A percentile compares a stretch with the other conserved stretches of the same genome.
These are phyloP conservation scores for Dicranocentrus wangi DNA, from an alignment of 2,888 invertebrate species.

Conservation along the genomic window DNA sequence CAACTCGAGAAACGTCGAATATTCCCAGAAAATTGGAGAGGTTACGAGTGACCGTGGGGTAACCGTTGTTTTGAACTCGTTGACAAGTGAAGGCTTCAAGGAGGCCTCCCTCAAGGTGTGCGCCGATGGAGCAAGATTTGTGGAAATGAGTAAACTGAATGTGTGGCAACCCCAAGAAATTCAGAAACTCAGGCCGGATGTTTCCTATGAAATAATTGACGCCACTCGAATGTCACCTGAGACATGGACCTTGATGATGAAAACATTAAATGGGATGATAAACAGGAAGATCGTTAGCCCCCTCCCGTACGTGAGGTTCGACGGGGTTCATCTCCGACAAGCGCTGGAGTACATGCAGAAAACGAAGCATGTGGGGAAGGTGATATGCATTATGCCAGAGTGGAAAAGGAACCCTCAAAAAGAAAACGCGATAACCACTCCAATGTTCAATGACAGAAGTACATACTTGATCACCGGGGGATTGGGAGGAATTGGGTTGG, in stretches of 20 bases:
- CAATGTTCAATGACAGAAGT: conserved; percentile 32
- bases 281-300: neutral
- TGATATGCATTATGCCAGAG: conserved; percentile 12
- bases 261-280: too few species aligned
- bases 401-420: neutral
- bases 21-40: conserved; percentile 19
- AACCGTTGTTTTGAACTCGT: conserved; percentile 50
- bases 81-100: conserved; percentile 52
- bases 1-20: conserved; percentile 52
- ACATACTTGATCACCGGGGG: conserved; percentile 55
- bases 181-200: neutral
- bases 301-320: neutral
- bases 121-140: neutral
- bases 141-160: conserved; percentile 11
- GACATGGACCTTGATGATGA: too few species aligned
- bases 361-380: conserved; percentile 20
- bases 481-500: conserved; percentile 54
- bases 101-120: conserved; percentile 44
- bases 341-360: neutral
- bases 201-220: too few species aligned
- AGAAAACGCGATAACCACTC: neutral
- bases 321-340: neutral
- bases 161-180: neutral
- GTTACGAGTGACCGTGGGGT: conserved; percentile 38
- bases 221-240: too few species aligned